Percentiles rank a stretch among this genome's conserved stretches.
Conservation (phyloP, 2,888 invertebrate genomes). For the Heliconius aoede region DNA sequence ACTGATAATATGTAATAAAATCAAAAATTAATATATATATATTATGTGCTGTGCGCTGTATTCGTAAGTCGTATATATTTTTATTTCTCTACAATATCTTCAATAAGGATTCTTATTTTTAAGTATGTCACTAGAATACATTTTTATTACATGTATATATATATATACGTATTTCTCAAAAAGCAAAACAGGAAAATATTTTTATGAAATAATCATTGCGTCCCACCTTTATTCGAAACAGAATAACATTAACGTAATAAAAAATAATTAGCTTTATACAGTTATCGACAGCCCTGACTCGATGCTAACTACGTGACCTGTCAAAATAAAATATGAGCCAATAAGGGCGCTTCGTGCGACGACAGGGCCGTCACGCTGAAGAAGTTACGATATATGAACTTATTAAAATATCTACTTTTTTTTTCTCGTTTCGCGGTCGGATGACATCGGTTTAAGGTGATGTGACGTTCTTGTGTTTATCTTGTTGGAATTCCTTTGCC, state of each 20-base stretch:
- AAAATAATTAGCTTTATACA: slow-evolving; percentile 33
- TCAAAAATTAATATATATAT: too few species aligned
- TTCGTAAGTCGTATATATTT: not conserved
- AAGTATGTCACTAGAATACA: not conserved
- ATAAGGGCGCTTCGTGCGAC: slow-evolving; percentile 70
- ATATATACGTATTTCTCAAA: not conserved
- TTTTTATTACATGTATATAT: not conserved
- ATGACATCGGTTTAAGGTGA: slow-evolving; percentile 64
- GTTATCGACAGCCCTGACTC: slow-evolving; percentile 54
- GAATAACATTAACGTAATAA: slow-evolving; percentile 37
- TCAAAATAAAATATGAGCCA: slow-evolving; percentile 81
- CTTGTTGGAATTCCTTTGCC: slow-evolving; percentile 38
- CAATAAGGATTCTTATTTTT: not conserved
- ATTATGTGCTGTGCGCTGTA: not conserved
- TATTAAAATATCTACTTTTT: slow-evolving; percentile 75
- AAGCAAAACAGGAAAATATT: not conserved
- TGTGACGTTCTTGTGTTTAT: slow-evolving; percentile 52
- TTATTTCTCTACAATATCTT: not conserved
- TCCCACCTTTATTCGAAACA: not conserved
- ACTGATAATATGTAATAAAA: too few species aligned
- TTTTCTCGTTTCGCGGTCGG: slow-evolving; percentile 75
- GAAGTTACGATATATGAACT: slow-evolving; percentile 78
- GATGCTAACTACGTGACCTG: slow-evolving; percentile 65
- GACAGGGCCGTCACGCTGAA: slow-evolving; percentile 78
- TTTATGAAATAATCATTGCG: not conserved